These are phyloP conservation scores for Microplitis mediator DNA, from an alignment of 1,140 invertebrate species.

Conservation along the genomic window DNA sequence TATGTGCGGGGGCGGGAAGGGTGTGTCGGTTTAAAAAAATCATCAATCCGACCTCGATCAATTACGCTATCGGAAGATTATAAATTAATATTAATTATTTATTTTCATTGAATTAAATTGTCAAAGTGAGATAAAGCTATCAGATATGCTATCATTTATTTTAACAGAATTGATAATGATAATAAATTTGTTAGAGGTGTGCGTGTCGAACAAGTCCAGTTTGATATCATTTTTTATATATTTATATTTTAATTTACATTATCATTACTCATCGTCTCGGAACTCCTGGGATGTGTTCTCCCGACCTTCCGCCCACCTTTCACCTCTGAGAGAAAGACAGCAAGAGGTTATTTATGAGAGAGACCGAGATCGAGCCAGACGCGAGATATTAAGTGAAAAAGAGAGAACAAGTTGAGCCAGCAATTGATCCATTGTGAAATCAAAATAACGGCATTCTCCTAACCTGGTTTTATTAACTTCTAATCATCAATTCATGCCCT, in stretches of 20 bases:
- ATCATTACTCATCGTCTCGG: slow-evolving; percentile 17
- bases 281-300: background rate
- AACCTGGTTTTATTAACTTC: slow-evolving; percentile 9
- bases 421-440: slow-evolving; percentile 23
- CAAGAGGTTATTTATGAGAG: too few relatives aligned
- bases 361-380: too few relatives aligned
- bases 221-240: background rate
- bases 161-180: too few relatives aligned
- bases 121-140: too few relatives aligned
- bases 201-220: background rate
- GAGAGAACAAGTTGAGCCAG: background rate
- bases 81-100: too few relatives aligned
- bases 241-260: background rate
- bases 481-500: slow-evolving; percentile 12
- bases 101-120: too few relatives aligned
- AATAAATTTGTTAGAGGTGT: background rate
- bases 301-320: slow-evolving; percentile 10
- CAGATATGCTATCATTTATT: too few relatives aligned
- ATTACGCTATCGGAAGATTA: background rate
- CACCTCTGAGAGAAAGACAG: background rate
- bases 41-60: background rate
- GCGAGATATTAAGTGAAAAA: background rate
- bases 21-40: background rate
- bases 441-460: slow-evolving; percentile 13
- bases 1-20: background rate